Evolutionary conservation across 2,888 invertebrate genomes (phyloP).

Genomic region (Trichogramma dendrolimi): DNA sequence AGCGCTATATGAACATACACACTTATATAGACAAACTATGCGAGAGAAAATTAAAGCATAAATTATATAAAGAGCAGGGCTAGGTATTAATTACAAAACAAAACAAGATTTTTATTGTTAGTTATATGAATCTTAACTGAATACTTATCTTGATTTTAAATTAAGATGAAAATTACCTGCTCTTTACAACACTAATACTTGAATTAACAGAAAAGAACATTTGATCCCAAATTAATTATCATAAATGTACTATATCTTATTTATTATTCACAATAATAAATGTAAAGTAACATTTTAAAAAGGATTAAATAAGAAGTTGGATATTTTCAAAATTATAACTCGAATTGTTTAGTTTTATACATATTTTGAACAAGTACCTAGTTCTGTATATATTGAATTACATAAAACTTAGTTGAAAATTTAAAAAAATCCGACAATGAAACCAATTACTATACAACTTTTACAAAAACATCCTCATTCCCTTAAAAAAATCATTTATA

Average conservation of each 20-base stretch:
- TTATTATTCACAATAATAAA: no score
- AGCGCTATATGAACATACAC: conserved; percentile 37
- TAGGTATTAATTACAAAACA: conserved; percentile 20
- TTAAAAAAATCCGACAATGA: conserved; percentile 12
- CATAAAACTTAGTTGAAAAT: conserved; percentile 23
- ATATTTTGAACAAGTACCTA: conserved; percentile 24
- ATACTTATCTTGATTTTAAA: conserved; percentile 5
- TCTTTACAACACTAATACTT: neutral
- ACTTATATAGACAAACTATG: conserved; percentile 17
- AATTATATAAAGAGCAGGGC: conserved; percentile 17
- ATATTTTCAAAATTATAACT: conserved; percentile 4
- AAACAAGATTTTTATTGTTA: conserved; percentile 13
- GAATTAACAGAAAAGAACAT: conserved; percentile 9
- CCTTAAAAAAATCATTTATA: conserved; percentile 26
- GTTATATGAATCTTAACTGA: neutral
- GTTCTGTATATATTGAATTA: conserved; percentile 27
- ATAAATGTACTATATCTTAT: conserved; percentile 14
- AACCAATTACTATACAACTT: conserved; percentile 11
- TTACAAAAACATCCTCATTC: conserved; percentile 18
- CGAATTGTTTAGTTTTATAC: conserved; percentile 5
- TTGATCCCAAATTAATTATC: conserved; percentile 2
- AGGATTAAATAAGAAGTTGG: conserved; percentile 6
- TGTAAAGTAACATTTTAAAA: neutral
- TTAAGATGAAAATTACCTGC: neutral
- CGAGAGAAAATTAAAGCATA: conserved; percentile 12